Evolutionary conservation across 2,888 invertebrate species (phyloP).

Genomic region (Lasioglossum zephyrum): DNA sequence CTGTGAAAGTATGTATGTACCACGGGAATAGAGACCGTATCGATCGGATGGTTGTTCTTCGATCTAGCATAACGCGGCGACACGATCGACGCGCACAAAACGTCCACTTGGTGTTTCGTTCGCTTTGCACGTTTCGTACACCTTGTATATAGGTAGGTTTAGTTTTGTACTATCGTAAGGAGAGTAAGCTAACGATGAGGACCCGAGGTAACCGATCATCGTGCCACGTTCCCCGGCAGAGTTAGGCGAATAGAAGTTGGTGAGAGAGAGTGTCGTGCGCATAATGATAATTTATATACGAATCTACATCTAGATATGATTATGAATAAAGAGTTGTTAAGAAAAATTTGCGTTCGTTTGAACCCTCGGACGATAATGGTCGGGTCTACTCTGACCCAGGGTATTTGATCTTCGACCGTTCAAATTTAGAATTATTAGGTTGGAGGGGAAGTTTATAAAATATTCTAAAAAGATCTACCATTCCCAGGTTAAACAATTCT

Average conservation of each 20-base stretch:
- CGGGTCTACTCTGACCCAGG: background rate
- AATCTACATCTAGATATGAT: conserved; percentile 55
- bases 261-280: conserved; percentile 32
- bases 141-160: conserved; percentile 82
- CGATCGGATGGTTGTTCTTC: background rate
- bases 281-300: conserved; percentile 64
- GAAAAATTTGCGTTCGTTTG: too few relatives aligned
- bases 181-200: conserved; percentile 28
- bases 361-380: background rate
- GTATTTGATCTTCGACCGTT: background rate
- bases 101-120: conserved; percentile 55
- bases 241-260: conserved; percentile 14
- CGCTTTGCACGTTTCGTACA: conserved; percentile 70
- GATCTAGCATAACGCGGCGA: conserved; percentile 16
- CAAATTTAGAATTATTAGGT: background rate
- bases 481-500: background rate
- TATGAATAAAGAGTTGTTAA: conserved; percentile 50
- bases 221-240: conserved; percentile 27
- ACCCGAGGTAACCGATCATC: conserved; percentile 34
- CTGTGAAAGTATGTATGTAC: background rate
- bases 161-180: conserved; percentile 80
- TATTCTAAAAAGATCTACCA: background rate
- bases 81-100: conserved; percentile 37
- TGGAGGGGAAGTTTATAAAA: background rate
- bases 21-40: conserved; percentile 6